Evolutionary conservation across 2,888 invertebrate genomes (phyloP).

Genomic region (Protophormia terraenovae): DNA sequence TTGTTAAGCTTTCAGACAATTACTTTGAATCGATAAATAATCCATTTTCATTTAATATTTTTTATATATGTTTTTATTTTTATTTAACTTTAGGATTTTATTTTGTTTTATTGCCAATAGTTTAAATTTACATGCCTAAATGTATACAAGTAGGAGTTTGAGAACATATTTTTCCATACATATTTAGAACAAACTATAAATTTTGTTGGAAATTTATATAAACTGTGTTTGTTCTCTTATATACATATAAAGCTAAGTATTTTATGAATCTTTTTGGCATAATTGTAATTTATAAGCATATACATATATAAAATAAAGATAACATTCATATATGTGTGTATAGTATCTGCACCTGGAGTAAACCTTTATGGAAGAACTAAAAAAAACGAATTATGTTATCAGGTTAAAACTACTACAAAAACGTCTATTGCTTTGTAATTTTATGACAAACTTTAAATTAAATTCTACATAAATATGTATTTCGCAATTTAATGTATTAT

Average conservation of each 20-base stretch:
- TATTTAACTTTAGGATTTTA: not conserved
- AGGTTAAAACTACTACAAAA: too few species aligned
- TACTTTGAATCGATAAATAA: slow-evolving; percentile 66
- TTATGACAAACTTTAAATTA: too few species aligned
- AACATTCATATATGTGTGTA: too few species aligned
- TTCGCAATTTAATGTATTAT: too few species aligned
- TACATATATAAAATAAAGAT: not conserved
- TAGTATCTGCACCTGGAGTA: too few species aligned
- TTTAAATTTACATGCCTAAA: slow-evolving; percentile 26
- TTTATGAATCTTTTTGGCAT: not conserved
- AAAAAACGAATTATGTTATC: too few species aligned
- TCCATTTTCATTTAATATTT: slow-evolving; percentile 44
- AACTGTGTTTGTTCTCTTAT: not conserved
- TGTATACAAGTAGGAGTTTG: too few species aligned
- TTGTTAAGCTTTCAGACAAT: slow-evolving; percentile 63
- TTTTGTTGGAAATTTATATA: slow-evolving; percentile 21
- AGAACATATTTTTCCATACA: slow-evolving; percentile 12
- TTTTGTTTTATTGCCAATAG: slow-evolving; percentile 27
- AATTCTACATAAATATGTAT: too few species aligned
- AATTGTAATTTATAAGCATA: not conserved
- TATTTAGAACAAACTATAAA: slow-evolving; percentile 21
- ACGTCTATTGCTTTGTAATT: too few species aligned
- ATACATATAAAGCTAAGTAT: not conserved
- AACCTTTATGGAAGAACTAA: too few species aligned
- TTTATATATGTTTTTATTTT: slow-evolving; percentile 1